Evolutionary conservation across 35 echinoderm and acorn worm genomes (phyloP), one percentile per base, ranked within the genome.

Genomic region (Stichopus chloronotus): DNA sequence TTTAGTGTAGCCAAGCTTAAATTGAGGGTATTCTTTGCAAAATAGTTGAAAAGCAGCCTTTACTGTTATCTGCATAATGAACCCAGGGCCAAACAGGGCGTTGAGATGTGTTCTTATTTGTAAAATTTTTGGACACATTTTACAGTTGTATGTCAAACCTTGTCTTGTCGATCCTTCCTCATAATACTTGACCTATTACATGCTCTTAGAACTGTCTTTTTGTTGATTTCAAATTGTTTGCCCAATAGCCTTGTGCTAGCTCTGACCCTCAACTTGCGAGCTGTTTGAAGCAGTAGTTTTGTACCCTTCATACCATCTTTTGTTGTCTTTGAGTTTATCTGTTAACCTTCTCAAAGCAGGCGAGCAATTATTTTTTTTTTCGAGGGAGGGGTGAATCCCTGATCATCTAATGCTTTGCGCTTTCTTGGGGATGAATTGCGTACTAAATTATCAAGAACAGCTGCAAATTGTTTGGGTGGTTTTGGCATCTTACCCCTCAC

Each of bases 31-130:
- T 86, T 86, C 83, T 22, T 56, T 58, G 13, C 6, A 7, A 86
- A 86, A 86, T 57, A 56, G 11, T 8, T 7, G 43, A 54, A 58
- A 56, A 19, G 83, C 83, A 53, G 83, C 83, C 6, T 56, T 56
- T n/a, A 86, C 19, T 60, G 83, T 19, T 60, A 86, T 86, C 53
- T 86, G 83, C 83, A 86, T 56, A 13, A 86, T 54, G 57, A 56
- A 60, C n/a, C 83, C 83, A n/a, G 25, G 83, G 13, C 83, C 83
- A 86, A n/a, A 24, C 52, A 54, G n/a, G 53, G 83, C 23, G 8
- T 55, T 86, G 83, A 55, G 57, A 86, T 86, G 24, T 86, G 65
- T 13, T 71, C 65, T 4, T 4, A 8, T 71, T 16, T 71, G 65
- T 7, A 71, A 71, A 71, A 71, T 4, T 7, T 6, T 71, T 71